Evolutionary conservation across 1,140 invertebrate genomes (phyloP), one percentile per base, ranked within the genome.

Genomic region (Pseudomyrmex concolor): DNA sequence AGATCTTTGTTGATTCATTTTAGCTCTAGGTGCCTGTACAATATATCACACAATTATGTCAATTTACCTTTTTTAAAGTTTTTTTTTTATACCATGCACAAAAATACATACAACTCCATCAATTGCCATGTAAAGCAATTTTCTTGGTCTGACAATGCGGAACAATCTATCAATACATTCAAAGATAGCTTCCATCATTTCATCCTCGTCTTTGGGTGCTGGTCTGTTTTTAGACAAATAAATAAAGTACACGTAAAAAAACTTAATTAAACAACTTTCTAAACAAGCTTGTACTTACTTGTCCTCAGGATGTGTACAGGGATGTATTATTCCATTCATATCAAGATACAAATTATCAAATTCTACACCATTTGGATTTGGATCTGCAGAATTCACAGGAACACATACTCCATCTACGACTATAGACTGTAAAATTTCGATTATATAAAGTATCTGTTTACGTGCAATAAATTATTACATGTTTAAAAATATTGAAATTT

Each of bases 271-370:
- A 51, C 13, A 8, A 66, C 10, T 3, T 66, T 45, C 48, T 1
- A 8, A 7, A 17, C 1, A 45, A 15, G 43, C 59, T 84, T 59
- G 68, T 57, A 91, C 93, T 94, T 94, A 96, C 96, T 97, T 98
- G 92, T 99, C 98, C 94, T 99, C 99, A n/a, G 99, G 99, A 96
- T 99, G 99, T 59, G 98, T 99, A 93, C 99, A 99, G 19, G 99
- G 99, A 96, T 99, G 99, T 91, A 99, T 99, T 86, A 99, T 99
- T 3, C 99, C 99, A 95, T 99, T 99, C 99, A 99, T 99, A 91
- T 99, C 99, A 86, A 99, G 94, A 92, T 99, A 99, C 1, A 99
- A 95, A 95, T 99, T 99, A 94, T 99, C 99, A 96, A 99, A 99
- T 94, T 99, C 98, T 2, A 98, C 95, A 60, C 97, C 98, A 96